A percentile compares a stretch with the other conserved stretches of the same genome.
Conservation (phyloP, 2,113 vertebrate genomes). For the Sphaerodactylus townsendi region DNA sequence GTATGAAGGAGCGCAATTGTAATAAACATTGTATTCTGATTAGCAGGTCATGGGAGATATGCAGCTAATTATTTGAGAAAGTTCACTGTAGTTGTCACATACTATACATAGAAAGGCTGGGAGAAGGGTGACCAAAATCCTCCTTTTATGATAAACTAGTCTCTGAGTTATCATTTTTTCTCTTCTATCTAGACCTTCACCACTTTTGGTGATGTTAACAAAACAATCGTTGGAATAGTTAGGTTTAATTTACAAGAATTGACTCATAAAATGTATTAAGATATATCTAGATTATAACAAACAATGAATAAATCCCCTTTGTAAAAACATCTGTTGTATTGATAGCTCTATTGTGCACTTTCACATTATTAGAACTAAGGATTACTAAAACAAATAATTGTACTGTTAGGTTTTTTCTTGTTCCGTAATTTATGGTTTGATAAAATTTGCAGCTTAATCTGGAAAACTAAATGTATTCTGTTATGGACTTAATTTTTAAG, state of each 20-base stretch:
- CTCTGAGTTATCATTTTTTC: slow-evolving; percentile 52
- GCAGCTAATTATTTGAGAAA: slow-evolving; percentile 44
- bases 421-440: slow-evolving; percentile 38
- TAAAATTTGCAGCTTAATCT: neutral
- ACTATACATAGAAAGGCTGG: slow-evolving; percentile 29
- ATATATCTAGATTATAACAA: slow-evolving; percentile 27
- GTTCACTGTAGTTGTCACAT: slow-evolving; percentile 49
- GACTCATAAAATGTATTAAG: slow-evolving; percentile 10
- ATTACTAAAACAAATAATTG: slow-evolving; percentile 30
- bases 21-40: slow-evolving; percentile 38
- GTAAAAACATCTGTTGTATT: slow-evolving; percentile 19
- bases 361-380: slow-evolving; percentile 27
- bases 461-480: neutral
- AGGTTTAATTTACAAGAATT: slow-evolving; percentile 51
- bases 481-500: slow-evolving; percentile 11
- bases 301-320: slow-evolving; percentile 34
- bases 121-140: neutral
- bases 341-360: slow-evolving; percentile 40
- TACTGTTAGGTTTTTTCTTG: slow-evolving; percentile 33
- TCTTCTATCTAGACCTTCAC: slow-evolving; percentile 53
- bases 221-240: slow-evolving; percentile 45
- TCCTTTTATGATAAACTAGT: slow-evolving; percentile 53
- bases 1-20: slow-evolving; percentile 30
- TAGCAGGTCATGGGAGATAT: slow-evolving; percentile 42
- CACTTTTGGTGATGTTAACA: slow-evolving; percentile 11